Conservation (phyloP, 2,113 vertebrate species). For the Leptodactylus fuscus region DNA sequence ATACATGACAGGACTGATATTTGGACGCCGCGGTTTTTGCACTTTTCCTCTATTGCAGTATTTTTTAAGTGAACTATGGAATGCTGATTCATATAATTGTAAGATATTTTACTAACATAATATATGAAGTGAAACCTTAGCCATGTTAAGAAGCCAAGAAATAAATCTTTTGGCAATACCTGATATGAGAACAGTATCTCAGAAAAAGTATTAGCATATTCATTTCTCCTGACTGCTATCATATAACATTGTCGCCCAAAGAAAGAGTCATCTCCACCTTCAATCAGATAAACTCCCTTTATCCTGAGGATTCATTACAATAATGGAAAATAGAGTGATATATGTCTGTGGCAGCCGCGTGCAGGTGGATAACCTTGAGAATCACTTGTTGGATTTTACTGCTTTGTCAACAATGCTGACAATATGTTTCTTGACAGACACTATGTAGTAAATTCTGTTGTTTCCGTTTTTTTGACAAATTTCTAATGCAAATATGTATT, state of each 20-base stretch:
- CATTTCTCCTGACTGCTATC: conserved; percentile 21
- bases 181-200: conserved; percentile 14
- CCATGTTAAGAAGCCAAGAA: background rate
- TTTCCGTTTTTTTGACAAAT: background rate
- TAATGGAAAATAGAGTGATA: conserved; percentile 53
- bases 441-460: background rate
- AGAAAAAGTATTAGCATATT: conserved; percentile 33
- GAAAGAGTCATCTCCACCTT: conserved; percentile 32
- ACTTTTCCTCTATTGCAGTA: background rate
- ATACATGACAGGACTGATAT: background rate
- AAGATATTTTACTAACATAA: background rate
- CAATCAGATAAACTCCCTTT: conserved; percentile 40
- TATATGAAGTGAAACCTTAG: background rate
- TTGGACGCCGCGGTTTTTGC: background rate
- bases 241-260: conserved; percentile 28
- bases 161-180: conserved; percentile 29
- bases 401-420: conserved; percentile 2
- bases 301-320: conserved; percentile 44
- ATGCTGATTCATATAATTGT: background rate
- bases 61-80: background rate
- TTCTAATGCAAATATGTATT: background rate
- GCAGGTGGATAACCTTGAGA: conserved; percentile 43
- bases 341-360: conserved; percentile 12
- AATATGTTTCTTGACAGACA: background rate
- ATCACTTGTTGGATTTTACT: conserved; percentile 17